Evolutionary conservation across 2,113 vertebrate genomes (phyloP), one percentile per base, ranked within the genome.

Genomic region (Peucedramus taeniatus): DNA sequence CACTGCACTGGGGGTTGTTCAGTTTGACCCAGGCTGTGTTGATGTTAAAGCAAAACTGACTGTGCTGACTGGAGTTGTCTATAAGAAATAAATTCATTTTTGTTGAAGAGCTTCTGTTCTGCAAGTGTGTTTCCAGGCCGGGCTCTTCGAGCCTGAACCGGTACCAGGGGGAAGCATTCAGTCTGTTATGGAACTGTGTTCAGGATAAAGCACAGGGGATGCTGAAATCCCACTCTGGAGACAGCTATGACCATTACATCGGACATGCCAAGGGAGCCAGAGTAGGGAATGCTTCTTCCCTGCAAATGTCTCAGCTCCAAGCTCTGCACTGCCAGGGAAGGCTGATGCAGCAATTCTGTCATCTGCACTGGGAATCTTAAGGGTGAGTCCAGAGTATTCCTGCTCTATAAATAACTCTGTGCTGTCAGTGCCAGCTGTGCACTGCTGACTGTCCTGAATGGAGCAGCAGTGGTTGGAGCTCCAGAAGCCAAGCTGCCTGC

Each of bases 61-160:
- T 97, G 92, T 96, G 95, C 94, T 96, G 96, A 94, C 90, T 95
- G 95, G 87, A 93, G 88, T 93, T 96, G 91, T 96, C 96, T 96
- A 33, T 94, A 92, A 88, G 68, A 96, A 98, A 98, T 98, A 98
- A 98, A 98, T 82, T 94, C 64, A 30, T 76, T 97, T 97, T 93
- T 96, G 97, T 97, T 98, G 98, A 84, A 95, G 77, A 96, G 63
- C 23, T 17, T 24, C 59, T 93, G 76, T 82, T 63, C 31, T 57
- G 76, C 1, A 1, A 3, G n/a, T 61, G 53, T 57, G 40, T 87
- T 74, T 27, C 2, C 9, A 33, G 33, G 33, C 24, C 0, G 1
- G 8, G 35, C 69, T 66, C 42, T 42, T 49, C 0, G 1, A 69
- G 31, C 35, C 5, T 10, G n/a, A n/a, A 22, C 64, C 0, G 0